These are phyloP conservation scores for Xenopus borealis DNA, from an alignment of 2,113 vertebrate species.

Conservation along the genomic window DNA sequence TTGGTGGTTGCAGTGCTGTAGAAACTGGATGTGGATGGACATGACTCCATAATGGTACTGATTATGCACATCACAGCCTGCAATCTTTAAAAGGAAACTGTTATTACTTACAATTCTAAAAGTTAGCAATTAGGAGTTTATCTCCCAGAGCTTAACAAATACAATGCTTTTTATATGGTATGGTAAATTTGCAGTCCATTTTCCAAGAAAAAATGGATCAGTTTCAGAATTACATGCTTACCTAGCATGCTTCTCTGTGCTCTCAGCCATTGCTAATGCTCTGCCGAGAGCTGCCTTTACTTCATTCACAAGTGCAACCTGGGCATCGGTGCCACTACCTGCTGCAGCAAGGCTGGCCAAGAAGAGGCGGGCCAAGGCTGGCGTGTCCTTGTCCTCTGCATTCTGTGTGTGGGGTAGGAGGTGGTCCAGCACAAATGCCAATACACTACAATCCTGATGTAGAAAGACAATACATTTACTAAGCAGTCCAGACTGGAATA, in stretches of 20 bases:
- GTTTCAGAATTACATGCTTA: conserved; percentile 49
- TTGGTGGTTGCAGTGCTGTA: conserved; percentile 91
- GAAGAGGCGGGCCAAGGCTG: conserved; percentile 86
- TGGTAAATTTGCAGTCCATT: too few species aligned
- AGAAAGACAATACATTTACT: background rate
- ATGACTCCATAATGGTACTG: conserved; percentile 98
- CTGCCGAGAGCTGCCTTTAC: conserved; percentile 90
- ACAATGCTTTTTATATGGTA: too few species aligned
- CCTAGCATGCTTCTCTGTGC: conserved; percentile 94
- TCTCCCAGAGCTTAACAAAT: too few species aligned
- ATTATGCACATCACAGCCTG: conserved; percentile 98
- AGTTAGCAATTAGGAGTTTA: too few species aligned
- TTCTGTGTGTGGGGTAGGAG: conserved; percentile 88
- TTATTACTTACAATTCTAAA: background rate
- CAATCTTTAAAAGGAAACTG: conserved; percentile 65
- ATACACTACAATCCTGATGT: conserved; percentile 84
- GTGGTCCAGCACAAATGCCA: conserved; percentile 91
- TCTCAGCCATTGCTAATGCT: conserved; percentile 90
- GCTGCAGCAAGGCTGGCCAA: conserved; percentile 88
- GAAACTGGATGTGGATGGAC: conserved; percentile 93
- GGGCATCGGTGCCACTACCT: conserved; percentile 88
- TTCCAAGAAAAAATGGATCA: too few species aligned
- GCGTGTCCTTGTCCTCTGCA: conserved; percentile 89
- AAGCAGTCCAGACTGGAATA: background rate
- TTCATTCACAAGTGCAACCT: conserved; percentile 89